Evolutionary conservation across 2,113 vertebrate species (phyloP).

Genomic region (Orientallactaga bullata): DNA sequence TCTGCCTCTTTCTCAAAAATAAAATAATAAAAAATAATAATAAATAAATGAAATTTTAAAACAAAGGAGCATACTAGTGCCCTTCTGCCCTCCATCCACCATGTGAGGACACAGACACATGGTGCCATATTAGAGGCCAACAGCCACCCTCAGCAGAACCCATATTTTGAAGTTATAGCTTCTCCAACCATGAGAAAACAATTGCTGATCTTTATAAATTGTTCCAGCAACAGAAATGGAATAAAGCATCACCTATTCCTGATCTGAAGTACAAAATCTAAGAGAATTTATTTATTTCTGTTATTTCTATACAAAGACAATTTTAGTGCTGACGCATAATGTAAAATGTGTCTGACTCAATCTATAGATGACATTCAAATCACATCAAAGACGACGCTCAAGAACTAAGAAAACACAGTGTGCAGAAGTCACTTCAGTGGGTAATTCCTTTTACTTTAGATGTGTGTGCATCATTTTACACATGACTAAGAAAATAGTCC

Average conservation of each 20-base stretch:
- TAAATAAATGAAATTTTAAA: too few species aligned
- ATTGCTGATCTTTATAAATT: not conserved
- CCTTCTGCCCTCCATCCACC: not conserved
- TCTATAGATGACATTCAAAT: not conserved
- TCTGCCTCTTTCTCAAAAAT: too few species aligned
- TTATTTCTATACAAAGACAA: not conserved
- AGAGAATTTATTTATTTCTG: not conserved
- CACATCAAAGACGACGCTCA: not conserved
- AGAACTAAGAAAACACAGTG: not conserved
- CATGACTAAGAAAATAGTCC: slow-evolving; percentile 41
- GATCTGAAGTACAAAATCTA: not conserved
- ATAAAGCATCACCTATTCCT: not conserved
- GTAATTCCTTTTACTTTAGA: slow-evolving; percentile 23
- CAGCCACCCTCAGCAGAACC: not conserved
- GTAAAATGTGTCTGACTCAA: not conserved
- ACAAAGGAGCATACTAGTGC: too few species aligned
- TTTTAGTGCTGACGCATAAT: not conserved
- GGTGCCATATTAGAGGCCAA: not conserved
- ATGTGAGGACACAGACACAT: not conserved
- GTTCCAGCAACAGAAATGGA: not conserved
- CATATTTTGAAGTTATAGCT: not conserved
- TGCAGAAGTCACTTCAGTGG: not conserved
- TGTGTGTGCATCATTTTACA: not conserved
- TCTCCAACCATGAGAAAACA: not conserved
- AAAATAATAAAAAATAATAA: too few species aligned